These are phyloP conservation scores for Thereva nobilitata DNA, from an alignment of 2,888 invertebrate species.

Conservation along the genomic window DNA sequence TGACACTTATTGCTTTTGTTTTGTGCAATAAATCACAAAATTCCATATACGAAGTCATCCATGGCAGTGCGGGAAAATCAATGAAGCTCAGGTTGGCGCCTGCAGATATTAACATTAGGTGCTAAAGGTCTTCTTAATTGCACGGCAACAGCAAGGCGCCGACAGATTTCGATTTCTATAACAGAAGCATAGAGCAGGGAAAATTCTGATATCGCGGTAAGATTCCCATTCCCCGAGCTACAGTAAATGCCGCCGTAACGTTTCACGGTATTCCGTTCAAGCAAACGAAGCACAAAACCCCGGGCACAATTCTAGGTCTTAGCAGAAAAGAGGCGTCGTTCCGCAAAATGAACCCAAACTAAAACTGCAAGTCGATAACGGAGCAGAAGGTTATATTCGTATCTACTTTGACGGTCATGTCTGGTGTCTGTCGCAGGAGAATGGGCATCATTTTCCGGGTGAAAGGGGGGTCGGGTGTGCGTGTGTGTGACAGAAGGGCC, in stretches of 20 bases:
- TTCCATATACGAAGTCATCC: too few species aligned
- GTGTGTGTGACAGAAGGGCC: not conserved
- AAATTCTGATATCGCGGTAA: constrained; percentile 6
- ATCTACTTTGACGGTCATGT: constrained; percentile 32
- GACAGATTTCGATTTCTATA: too few species aligned
- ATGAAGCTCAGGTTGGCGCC: too few species aligned
- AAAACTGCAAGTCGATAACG: constrained; percentile 32
- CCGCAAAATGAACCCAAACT: constrained; percentile 26
- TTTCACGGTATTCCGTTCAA: not conserved
- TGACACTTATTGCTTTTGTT: too few species aligned
- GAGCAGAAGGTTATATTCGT: constrained; percentile 24
- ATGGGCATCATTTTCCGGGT: too few species aligned
- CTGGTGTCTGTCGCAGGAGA: not conserved
- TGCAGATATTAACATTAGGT: too few species aligned
- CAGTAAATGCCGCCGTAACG: not conserved
- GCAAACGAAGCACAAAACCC: not conserved
- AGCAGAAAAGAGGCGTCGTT: constrained; percentile 6
- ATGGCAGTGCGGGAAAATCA: too few species aligned
- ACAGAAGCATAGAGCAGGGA: not conserved
- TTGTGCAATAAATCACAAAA: too few species aligned
- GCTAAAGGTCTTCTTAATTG: too few species aligned
- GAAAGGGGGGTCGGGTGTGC: not conserved
- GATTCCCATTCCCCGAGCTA: not conserved
- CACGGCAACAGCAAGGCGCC: too few species aligned
- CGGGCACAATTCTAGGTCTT: not conserved